These are phyloP conservation scores for Pipistrellus nathusii DNA, from an alignment of 2,797 vertebrate genomes.

Conservation along the genomic window DNA sequence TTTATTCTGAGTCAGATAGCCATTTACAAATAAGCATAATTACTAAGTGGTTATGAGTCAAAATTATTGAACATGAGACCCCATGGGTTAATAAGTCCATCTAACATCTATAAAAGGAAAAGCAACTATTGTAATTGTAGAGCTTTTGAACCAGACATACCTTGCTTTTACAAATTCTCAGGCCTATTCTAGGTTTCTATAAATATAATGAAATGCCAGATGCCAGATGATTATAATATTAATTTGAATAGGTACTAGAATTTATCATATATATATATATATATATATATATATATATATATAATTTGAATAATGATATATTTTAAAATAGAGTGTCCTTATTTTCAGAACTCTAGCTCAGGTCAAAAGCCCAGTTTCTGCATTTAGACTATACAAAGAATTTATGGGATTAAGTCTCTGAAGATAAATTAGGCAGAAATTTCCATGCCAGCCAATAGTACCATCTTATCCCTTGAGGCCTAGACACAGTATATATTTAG, in stretches of 20 bases:
- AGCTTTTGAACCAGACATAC: not conserved
- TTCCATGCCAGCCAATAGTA: not conserved
- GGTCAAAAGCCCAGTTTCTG: not conserved
- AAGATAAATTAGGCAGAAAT: slow-evolving; percentile 45
- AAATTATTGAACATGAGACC: not conserved
- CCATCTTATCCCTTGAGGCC: not conserved
- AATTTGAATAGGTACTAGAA: not conserved
- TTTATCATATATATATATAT: not conserved
- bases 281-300: not conserved
- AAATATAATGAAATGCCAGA: not conserved
- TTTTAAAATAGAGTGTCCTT: not conserved
- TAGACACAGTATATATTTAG: not conserved
- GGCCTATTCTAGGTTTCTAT: not conserved
- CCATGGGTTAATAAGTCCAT: not conserved
- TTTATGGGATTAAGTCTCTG: not conserved
- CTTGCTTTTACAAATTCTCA: not conserved
- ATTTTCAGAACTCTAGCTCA: slow-evolving; percentile 17
- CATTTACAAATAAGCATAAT: slow-evolving; percentile 15
- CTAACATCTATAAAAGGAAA: not conserved
- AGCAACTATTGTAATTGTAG: not conserved
- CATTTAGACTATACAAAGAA: not conserved
- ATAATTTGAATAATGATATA: not conserved
- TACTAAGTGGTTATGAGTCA: slow-evolving; percentile 1
- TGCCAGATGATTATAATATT: not conserved
- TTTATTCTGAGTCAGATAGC: not conserved